Conservation (phyloP, 2,888 invertebrate species). For the Synanthedon tipuliformis region DNA sequence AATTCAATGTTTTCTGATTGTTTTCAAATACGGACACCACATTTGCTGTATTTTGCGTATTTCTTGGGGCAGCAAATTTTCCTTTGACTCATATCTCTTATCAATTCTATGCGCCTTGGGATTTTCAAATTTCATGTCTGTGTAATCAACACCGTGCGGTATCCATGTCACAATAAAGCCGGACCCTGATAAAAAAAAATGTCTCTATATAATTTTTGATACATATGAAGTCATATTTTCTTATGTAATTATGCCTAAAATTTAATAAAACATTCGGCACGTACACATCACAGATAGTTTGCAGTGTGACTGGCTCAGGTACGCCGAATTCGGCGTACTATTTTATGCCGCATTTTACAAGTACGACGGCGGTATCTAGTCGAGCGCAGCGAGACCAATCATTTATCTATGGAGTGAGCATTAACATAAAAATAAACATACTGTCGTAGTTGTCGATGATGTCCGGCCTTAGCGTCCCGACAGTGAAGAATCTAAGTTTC, state of each 20-base stretch:
- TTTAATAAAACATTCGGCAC: no score
- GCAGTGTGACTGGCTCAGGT: no score
- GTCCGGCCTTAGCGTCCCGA: conserved; percentile 42
- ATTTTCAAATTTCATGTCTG: conserved; percentile 29
- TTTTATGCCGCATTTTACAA: no score
- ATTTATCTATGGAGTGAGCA: no score
- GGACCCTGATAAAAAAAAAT: conserved; percentile 18
- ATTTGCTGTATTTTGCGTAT: conserved; percentile 30
- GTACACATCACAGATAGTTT: no score
- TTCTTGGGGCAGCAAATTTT: conserved; percentile 12
- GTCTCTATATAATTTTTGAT: no score
- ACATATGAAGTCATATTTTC: no score
- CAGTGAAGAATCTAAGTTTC: conserved; percentile 41
- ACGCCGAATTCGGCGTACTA: no score
- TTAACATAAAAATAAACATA: conserved; percentile 20
- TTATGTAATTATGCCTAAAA: no score
- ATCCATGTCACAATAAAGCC: conserved; percentile 29
- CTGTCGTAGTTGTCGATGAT: conserved; percentile 41
- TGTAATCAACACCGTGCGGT: conserved; percentile 20
- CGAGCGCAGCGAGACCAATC: no score
- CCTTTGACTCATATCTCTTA: conserved; percentile 17
- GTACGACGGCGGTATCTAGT: no score
- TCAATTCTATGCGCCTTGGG: conserved; percentile 23
- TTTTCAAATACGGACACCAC: conserved; percentile 53
- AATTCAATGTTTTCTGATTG: conserved; percentile 10